A percentile compares a stretch with the other conserved stretches of the same genome.
phyloP scores from a whole-genome alignment of 2,888 invertebrate genomes.

The Mantis religiosa region DNA sequence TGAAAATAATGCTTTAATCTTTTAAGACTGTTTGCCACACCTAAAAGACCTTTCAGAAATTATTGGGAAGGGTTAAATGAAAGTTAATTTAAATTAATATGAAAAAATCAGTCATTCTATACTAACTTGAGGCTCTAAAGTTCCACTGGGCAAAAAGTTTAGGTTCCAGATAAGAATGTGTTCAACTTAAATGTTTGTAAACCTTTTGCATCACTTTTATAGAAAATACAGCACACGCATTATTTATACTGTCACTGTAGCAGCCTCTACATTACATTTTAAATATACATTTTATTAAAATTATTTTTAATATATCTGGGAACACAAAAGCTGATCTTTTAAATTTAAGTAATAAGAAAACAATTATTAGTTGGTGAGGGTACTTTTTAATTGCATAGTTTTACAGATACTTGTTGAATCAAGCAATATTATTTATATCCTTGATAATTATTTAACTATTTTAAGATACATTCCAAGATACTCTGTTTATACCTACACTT shows the following conservation, averaged over 20 bases:
- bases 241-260: not conserved
- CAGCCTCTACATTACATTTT: not conserved
- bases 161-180: not conserved
- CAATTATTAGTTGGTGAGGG: not conserved
- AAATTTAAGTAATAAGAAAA: not conserved
- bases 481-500: not conserved
- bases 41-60: not conserved
- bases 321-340: not conserved
- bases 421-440: not conserved
- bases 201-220: not conserved
- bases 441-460: not conserved
- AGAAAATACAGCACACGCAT: not conserved
- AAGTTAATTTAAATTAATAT: not conserved
- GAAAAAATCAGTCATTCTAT: not conserved
- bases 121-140: not conserved
- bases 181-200: not conserved
- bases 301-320: not conserved
- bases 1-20: not conserved
- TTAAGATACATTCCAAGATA: not conserved
- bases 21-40: not conserved
- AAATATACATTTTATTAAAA: not conserved
- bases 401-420: not conserved
- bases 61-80: not conserved
- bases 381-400: not conserved
- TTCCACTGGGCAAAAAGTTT: not conserved